phyloP scores from a whole-genome alignment of 2,888 invertebrate genomes.

The Plebejus melissa region DNA sequence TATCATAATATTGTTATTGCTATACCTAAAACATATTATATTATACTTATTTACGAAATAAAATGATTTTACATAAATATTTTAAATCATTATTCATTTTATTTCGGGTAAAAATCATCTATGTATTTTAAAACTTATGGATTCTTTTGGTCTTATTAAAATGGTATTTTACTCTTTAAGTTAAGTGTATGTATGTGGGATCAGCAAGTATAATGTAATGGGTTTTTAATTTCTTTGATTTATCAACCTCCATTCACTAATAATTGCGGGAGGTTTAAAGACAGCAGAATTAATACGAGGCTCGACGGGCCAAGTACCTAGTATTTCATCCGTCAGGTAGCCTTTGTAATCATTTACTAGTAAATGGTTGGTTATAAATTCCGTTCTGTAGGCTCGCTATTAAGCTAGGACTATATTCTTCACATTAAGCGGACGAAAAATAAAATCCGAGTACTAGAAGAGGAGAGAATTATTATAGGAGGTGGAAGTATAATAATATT shows the following conservation, averaged over 20 bases:
- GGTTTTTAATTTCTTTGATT: conserved; percentile 6
- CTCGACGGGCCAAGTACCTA: conserved; percentile 13
- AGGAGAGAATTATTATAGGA: neutral
- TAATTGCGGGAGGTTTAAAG: neutral
- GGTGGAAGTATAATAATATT: too few relatives aligned
- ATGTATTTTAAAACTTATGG: neutral
- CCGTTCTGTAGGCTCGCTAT: conserved; percentile 41
- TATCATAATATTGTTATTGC: neutral
- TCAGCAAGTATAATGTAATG: neutral
- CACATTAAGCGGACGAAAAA: neutral
- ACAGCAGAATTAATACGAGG: conserved; percentile 1
- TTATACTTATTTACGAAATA: too few relatives aligned
- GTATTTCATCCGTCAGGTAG: conserved; percentile 29
- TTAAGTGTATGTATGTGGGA: neutral
- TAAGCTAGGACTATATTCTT: neutral
- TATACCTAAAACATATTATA: neutral
- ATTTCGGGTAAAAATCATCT: too few relatives aligned
- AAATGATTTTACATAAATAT: too few relatives aligned
- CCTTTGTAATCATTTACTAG: conserved; percentile 34
- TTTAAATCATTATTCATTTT: too few relatives aligned
- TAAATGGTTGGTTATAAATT: conserved; percentile 47
- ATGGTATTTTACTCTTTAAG: neutral
- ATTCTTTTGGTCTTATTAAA: neutral
- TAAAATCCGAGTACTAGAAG: neutral
- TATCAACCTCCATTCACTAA: conserved; percentile 30